Base-by-base conservation (phyloP, 2,113 vertebrate genomes). In the Petrocephalus microphthalmus region DNA sequence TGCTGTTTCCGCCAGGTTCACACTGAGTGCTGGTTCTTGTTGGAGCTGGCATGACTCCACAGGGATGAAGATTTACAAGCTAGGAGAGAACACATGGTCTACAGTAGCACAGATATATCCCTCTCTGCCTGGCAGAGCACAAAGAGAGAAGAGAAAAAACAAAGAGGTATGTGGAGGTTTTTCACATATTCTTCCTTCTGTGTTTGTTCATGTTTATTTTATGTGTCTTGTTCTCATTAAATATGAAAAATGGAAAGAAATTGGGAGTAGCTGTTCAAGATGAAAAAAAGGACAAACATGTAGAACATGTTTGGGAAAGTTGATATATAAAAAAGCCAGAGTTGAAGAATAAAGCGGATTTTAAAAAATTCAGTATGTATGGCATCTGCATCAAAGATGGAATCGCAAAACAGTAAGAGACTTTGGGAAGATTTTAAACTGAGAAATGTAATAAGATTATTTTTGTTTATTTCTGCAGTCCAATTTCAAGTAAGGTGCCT, bases 351-450 rank as follows among this genome's bases (percentile, higher is more conserved):
- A n/a, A 78, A 47, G 53, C 29, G 83, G 37, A 83, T 8, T 37
- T 33, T 25, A 29, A 29, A 22, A 15, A 57, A 81, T 22, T 37
- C 87, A 42, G 71, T 6, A 29, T 25, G 78, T n/a, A 42, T 29
- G 52, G 37, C 74, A 2, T 33, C 13, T 42, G 71, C 64, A 25
- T 13, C 60, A 88, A 78, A 84, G 64, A 33, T 87, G 37, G 89
- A 88, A 87, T 17, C 88, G 85, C 85, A 56, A 71, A 88, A 29
- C 42, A 90, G 88, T 88, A 37, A 45, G 88, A 88, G 53, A 84
- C 57, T 64, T 57, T 60, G 92, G 93, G 94, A 92, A 92, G 91
- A 90, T 89, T 64, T 86, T 51, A 85, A 60, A 89, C 83, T 88
- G 56, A 71, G 29, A 45, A 47, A 42, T 33, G 25, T 42, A 90